A percentile compares a stretch with the other conserved stretches of the same genome.
phyloP scores from a whole-genome alignment of 92 coral and sea anemone species.

The Diadumene lineata region DNA sequence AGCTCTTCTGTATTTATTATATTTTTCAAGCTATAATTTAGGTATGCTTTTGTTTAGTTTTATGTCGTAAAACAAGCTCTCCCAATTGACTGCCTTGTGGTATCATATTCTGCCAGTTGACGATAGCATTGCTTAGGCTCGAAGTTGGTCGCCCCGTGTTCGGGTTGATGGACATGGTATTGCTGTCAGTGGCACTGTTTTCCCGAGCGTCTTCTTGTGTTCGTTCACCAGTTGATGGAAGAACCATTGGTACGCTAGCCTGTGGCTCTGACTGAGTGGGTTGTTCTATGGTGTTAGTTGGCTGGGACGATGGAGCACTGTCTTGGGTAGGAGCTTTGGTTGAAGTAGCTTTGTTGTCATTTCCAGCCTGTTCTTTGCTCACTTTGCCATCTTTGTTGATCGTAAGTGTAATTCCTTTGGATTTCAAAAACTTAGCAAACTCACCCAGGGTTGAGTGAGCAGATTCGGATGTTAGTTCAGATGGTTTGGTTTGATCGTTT shows the following conservation, averaged over 20 bases:
- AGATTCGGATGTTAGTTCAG: neutral
- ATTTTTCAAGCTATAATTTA: neutral
- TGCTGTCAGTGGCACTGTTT: too few species aligned
- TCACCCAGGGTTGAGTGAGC: constrained; percentile 21
- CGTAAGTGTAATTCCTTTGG: constrained; percentile 37
- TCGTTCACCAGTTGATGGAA: constrained; percentile 1
- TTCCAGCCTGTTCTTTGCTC: neutral
- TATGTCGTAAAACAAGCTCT: constrained; percentile 25
- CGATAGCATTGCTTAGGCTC: constrained; percentile 17
- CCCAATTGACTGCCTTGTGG: constrained; percentile 30
- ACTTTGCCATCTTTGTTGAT: constrained; percentile 17
- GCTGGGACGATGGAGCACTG: too few species aligned
- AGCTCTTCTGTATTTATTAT: neutral
- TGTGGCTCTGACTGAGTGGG: neutral
- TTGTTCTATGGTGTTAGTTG: neutral
- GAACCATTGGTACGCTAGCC: neutral
- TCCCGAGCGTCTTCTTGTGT: neutral
- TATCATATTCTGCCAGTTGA: constrained; percentile 25
- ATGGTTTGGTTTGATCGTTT: neutral
- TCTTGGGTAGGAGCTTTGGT: neutral
- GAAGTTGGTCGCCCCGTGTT: neutral
- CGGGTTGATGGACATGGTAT: neutral
- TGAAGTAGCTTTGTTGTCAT: neutral
- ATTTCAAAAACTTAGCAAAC: constrained; percentile 42
- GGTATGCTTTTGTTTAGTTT: constrained; percentile 21